Base-by-base conservation (phyloP, 2,797 vertebrate genomes). In the Potorous gilbertii region DNA sequence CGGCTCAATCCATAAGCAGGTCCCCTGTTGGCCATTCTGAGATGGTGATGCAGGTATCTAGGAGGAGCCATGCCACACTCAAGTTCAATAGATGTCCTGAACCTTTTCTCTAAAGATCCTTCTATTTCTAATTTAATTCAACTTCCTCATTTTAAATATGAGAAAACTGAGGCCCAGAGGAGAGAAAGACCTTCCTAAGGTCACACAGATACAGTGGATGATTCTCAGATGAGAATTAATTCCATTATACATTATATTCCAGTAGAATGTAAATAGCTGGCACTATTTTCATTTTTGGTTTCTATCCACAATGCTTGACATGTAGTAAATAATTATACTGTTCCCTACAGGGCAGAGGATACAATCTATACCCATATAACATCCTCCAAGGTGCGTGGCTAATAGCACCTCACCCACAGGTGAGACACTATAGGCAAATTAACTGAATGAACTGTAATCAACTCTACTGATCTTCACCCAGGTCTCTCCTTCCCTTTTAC, bases 21-120 rank as follows among this genome's bases (percentile, higher is more conserved):
- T 93, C 99, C 99, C 95, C 99, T 98, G 98, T 99, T 99, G 31
- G 99, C 99, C 99, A 99, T 99, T 95, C 90, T 93, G 91, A 94
- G 74, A 21, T 0, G 90, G 0, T 0, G 55, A 62, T 94, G 13
- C 12, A 14, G 91, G 50, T 11, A 56, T 29, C 96, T 95, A 62
- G 29, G 55, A 94, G 50, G 66, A 95, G 18, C 94, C 0, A 31
- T 3, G 34, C 81, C 21, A 91, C n/a, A 40, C 46, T 27, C 74
- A 10, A 46, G 40, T 87, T 46, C 27, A 50, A 1, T 11, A 87
- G 21, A 87, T 8, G 74, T n/a, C 40, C n/a, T 81, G n/a, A 81
- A 14, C 74, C 13, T 40, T 40, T 34, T 52, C 89, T 54, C 29
- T 54, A 90, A 24, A 6, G 27, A 54, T 27, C 89, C 10, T 55